Base-by-base conservation (phyloP, 2,797 vertebrate species). In the Enteromius anoplus region DNA sequence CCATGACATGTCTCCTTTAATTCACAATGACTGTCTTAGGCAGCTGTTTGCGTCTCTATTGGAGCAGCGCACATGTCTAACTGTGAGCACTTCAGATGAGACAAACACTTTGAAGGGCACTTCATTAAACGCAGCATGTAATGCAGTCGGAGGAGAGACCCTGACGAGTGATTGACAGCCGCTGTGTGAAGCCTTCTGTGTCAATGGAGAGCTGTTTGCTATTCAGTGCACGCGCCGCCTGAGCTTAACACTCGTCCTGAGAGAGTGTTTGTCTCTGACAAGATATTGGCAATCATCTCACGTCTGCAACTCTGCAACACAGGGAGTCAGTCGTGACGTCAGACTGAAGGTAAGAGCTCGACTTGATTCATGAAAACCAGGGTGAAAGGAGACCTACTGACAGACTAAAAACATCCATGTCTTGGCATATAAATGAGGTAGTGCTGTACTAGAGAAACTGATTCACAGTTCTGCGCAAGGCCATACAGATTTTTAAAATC, bases 281-380 rank as follows among this genome's bases (percentile, higher is more conserved):
- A 79, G 51, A 66, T 29, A 82, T 85, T 53, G 17, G 68, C 34
- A 85, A 53, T 78, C 80, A 8, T 17, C 68, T 85, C 84, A 85
- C 84, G 75, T 85, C 80, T 45, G 66, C 37, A 51, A 78, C 65
- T 85, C 80, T 88, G 85, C 80, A 83, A 86, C 80, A 85, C 77
- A 2, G 78, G 60, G 75, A 81, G 58, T 40, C 60, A 81, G 49
- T 42, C 45, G 12, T 86, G 80, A 88, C 85, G 83, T 86, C 85
- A 78, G 68, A 81, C 26, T n/a, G 15, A 86, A 87, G 51, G 58
- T 80, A 73, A 80, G 83, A 72, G 51, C 72, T 77, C 15, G 5
- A 40, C 32, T 83, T 82, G 79, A 83, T 86, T 78, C 87, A 83
- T 82, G 83, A 85, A 78, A 75, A 72, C 62, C 81, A 78, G 47